A percentile compares a stretch with the other conserved stretches of the same genome.
phyloP scores from a whole-genome alignment of 1,140 invertebrate species.

The Rhagoletis pomonella region DNA sequence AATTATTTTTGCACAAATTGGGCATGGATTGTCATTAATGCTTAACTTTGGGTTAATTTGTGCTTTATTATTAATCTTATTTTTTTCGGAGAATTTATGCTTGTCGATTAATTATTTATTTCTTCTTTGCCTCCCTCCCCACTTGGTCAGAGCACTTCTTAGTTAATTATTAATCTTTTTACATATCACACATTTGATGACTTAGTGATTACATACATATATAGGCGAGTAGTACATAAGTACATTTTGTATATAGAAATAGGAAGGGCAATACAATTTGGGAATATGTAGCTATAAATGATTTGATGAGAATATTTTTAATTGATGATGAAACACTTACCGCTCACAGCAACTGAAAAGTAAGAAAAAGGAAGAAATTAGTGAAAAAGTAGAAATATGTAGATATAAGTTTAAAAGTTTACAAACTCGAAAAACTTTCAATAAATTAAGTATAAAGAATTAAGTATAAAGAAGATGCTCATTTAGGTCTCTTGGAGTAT shows the following conservation, averaged over 20 bases:
- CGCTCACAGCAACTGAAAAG: not conserved
- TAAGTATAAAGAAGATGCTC: too few species aligned
- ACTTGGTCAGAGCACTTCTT: not conserved
- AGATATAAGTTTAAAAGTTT: too few species aligned
- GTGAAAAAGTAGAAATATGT: not conserved
- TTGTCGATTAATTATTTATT: not conserved
- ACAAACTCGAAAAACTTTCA: too few species aligned
- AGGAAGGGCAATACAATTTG: too few species aligned
- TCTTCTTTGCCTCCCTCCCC: not conserved
- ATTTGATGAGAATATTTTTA: not conserved
- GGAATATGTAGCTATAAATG: not conserved
- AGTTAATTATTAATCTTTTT: slow-evolving; percentile 10
- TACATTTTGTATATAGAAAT: too few species aligned
- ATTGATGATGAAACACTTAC: not conserved
- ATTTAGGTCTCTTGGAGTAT: too few species aligned
- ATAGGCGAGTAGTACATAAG: too few species aligned
- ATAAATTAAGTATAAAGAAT: too few species aligned
- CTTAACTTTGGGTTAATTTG: not conserved
- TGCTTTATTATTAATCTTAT: not conserved
- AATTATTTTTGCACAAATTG: slow-evolving; percentile 10
- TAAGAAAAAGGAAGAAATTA: not conserved
- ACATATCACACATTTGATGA: not conserved
- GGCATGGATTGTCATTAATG: not conserved
- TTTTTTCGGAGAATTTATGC: not conserved
- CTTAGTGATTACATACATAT: not conserved